Percentiles rank a stretch among this genome's conserved stretches.
phyloP scores from a whole-genome alignment of 2,888 invertebrate genomes.

The Homarus gammarus region DNA sequence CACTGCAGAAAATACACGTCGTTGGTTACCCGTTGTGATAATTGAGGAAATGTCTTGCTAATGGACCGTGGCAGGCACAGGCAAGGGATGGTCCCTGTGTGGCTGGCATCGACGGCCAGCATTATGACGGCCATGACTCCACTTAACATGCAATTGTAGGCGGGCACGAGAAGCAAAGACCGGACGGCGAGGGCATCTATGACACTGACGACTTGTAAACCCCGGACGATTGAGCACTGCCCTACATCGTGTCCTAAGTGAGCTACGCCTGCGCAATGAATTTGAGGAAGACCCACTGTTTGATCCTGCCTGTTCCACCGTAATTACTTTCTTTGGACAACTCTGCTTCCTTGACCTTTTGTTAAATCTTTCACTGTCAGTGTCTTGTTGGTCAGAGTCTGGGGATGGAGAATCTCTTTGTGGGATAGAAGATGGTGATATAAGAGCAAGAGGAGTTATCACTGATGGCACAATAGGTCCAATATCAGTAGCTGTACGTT shows the following conservation, averaged over 20 bases:
- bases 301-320: slow-evolving; percentile 37
- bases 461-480: slow-evolving; percentile 3
- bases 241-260: slow-evolving; percentile 17
- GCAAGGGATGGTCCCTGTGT: slow-evolving; percentile 1
- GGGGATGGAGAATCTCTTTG: slow-evolving; percentile 61
- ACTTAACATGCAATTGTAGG: slow-evolving; percentile 61
- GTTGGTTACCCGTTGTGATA: slow-evolving; percentile 59
- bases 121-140: slow-evolving; percentile 56
- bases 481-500: slow-evolving; percentile 55
- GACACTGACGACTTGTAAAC: slow-evolving; percentile 55
- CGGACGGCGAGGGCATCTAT: slow-evolving; percentile 67
- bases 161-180: slow-evolving; percentile 66
- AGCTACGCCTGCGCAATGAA: slow-evolving; percentile 26
- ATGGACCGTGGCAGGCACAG: slow-evolving; percentile 10
- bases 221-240: slow-evolving; percentile 38
- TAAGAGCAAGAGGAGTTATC: slow-evolving; percentile 11
- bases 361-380: slow-evolving; percentile 67
- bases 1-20: slow-evolving; percentile 23
- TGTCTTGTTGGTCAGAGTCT: slow-evolving; percentile 65
- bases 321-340: slow-evolving; percentile 74
- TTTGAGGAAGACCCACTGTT: slow-evolving; percentile 13
- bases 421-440: slow-evolving; percentile 18
- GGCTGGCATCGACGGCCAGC: not conserved
- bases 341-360: slow-evolving; percentile 74
- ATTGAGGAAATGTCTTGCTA: not conserved